These are phyloP conservation scores for Eidolon dupreanum DNA, from an alignment of 2,797 vertebrate genomes.

Conservation along the genomic window DNA sequence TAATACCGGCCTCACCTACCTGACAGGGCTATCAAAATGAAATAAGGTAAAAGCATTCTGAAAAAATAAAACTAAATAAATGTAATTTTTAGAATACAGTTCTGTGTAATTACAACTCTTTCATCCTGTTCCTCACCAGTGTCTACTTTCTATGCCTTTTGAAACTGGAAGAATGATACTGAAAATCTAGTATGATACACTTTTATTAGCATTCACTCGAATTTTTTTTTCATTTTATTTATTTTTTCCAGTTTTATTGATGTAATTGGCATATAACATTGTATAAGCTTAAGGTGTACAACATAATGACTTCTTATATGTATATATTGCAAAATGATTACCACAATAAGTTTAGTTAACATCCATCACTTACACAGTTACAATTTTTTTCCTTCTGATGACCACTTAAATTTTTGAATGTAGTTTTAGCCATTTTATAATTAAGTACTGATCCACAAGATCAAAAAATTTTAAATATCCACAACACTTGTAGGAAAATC, in stretches of 20 bases:
- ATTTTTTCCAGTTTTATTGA: background rate
- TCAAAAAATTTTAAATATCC: slow-evolving; percentile 41
- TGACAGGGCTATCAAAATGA: background rate
- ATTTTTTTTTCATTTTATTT: background rate
- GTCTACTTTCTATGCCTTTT: background rate
- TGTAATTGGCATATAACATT: background rate
- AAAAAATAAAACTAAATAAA: slow-evolving; percentile 17
- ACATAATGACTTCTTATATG: background rate
- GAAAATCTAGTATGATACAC: background rate
- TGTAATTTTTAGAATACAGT: slow-evolving; percentile 22
- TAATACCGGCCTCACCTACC: background rate
- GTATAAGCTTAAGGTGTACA: background rate
- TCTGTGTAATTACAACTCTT: background rate
- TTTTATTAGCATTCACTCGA: background rate
- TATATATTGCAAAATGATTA: background rate
- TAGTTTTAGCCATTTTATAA: slow-evolving; percentile 40
- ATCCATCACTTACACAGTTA: background rate
- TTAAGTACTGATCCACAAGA: background rate
- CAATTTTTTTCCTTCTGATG: background rate
- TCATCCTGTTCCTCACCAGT: background rate
- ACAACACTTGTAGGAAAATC: background rate
- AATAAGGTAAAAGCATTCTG: background rate
- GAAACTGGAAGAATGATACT: background rate
- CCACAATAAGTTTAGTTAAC: slow-evolving; percentile 16
- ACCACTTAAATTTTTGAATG: slow-evolving; percentile 5